Conservation (phyloP, 2,113 vertebrate species). For the Natator depressus region DNA sequence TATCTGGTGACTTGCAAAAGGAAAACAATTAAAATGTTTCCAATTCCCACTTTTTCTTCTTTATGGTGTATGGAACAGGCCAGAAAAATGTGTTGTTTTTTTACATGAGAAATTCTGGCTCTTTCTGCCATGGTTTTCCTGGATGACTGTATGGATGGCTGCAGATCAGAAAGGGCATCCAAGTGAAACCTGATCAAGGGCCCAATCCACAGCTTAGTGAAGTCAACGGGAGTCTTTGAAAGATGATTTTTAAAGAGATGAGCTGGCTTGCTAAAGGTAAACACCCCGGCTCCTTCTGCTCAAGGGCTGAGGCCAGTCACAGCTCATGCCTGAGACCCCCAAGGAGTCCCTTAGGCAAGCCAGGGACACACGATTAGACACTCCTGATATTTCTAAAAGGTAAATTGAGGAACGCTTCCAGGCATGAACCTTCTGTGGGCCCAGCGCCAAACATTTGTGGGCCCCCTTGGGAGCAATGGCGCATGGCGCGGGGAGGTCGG, state of each 20-base stretch:
- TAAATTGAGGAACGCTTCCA: too few species aligned
- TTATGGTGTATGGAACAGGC: not conserved
- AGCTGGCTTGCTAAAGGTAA: too few species aligned
- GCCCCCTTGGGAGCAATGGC: too few species aligned
- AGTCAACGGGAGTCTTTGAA: not conserved
- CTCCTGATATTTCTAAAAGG: not conserved
- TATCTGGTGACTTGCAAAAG: conserved; percentile 59
- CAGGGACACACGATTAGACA: not conserved
- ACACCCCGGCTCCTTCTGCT: not conserved
- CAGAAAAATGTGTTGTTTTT: not conserved
- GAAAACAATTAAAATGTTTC: conserved; percentile 32
- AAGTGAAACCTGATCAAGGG: not conserved
- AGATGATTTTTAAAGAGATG: not conserved
- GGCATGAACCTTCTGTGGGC: too few species aligned
- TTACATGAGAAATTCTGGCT: not conserved
- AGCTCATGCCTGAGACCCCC: not conserved
- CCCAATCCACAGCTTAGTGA: not conserved
- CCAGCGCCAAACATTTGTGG: too few species aligned
- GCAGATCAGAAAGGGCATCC: not conserved
- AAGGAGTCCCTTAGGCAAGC: not conserved
- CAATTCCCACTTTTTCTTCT: conserved; percentile 7
- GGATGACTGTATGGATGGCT: not conserved
- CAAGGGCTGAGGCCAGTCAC: not conserved
- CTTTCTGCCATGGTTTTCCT: not conserved
- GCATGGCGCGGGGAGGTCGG: too few species aligned